Evolutionary conservation across 1,140 invertebrate species (phyloP).

Genomic region (Parapsyche elsis): DNA sequence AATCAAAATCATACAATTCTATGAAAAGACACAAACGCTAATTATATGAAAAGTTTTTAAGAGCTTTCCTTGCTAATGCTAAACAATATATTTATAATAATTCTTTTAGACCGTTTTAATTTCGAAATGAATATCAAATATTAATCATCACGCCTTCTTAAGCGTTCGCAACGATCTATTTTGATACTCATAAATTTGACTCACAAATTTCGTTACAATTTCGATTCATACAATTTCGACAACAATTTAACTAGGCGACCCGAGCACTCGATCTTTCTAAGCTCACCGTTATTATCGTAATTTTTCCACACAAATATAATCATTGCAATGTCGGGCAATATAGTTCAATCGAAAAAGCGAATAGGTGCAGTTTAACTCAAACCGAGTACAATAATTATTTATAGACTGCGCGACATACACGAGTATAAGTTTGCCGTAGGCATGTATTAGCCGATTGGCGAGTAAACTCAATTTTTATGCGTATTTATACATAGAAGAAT

Average conservation of each 20-base stretch:
- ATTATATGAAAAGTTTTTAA: too few species aligned
- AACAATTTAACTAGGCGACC: neutral
- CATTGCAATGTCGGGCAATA: too few species aligned
- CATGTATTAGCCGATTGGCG: neutral
- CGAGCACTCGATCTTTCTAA: neutral
- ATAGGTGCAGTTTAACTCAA: slow-evolving; percentile 4
- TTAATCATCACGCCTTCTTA: neutral
- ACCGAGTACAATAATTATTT: neutral
- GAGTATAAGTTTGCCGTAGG: neutral
- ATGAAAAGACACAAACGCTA: neutral
- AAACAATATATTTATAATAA: too few species aligned
- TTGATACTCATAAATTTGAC: neutral
- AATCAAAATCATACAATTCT: neutral
- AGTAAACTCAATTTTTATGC: too few species aligned
- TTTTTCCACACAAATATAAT: neutral
- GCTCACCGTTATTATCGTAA: neutral
- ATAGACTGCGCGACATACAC: neutral
- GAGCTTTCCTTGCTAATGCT: too few species aligned
- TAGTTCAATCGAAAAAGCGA: slow-evolving; percentile 6
- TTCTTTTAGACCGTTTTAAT: too few species aligned
- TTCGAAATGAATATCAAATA: neutral
- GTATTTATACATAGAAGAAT: too few species aligned
- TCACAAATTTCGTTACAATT: slow-evolving; percentile 1
- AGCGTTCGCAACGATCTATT: neutral
- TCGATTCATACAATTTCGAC: neutral